Percentiles rank a stretch among this genome's conserved stretches.
Evolutionary conservation across 2,797 vertebrate genomes (phyloP).

Genomic region (Peromyscus aztecus): DNA sequence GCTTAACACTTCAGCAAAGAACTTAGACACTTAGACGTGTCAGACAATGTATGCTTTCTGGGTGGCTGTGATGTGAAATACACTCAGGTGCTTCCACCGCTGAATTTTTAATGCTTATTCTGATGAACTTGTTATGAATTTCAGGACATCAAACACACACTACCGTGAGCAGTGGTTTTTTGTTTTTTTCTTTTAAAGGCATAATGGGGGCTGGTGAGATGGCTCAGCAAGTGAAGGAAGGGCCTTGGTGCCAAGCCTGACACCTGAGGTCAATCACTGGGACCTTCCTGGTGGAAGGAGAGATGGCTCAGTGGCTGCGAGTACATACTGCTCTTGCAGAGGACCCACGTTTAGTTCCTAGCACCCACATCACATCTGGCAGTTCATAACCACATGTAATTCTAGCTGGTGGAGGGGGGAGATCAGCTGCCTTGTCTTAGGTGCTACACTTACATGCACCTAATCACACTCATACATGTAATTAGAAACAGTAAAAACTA

Average conservation of each 20-base stretch:
- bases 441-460: neutral
- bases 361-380: neutral
- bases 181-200: neutral
- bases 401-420: neutral
- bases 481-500: neutral
- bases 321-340: neutral
- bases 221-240: neutral
- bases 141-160: neutral
- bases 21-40: neutral
- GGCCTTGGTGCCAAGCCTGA: neutral
- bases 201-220: neutral
- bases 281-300: neutral
- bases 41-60: neutral
- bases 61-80: neutral
- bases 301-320: neutral
- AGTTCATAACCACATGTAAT: neutral
- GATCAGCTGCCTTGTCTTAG: neutral
- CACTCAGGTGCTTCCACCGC: neutral
- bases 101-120: neutral
- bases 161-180: neutral
- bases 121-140: neutral
- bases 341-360: neutral
- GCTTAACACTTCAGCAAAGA: conserved; percentile 11
- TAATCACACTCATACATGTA: neutral
- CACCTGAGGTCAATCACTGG: neutral